Conservation (phyloP, 2,888 invertebrate genomes). For the Melieria crassipennis region DNA sequence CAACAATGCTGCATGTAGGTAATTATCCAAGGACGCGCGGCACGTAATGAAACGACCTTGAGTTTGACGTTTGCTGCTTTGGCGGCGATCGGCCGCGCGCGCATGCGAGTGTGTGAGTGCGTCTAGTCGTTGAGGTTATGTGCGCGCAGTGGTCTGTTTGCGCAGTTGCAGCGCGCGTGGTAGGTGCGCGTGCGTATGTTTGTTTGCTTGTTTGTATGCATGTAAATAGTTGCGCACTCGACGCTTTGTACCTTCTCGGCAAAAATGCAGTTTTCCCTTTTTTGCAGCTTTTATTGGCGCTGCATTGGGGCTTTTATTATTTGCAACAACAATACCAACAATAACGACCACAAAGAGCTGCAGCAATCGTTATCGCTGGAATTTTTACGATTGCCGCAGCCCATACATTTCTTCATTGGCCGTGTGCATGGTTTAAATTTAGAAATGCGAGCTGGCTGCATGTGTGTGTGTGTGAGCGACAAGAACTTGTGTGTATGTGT, state of each 20-base stretch:
- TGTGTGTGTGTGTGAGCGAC: too few relatives aligned
- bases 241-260: neutral
- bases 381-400: constrained; percentile 26
- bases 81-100: neutral
- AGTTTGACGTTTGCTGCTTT: constrained; percentile 45
- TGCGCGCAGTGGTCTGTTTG: neutral
- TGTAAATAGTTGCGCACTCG: neutral
- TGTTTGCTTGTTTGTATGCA: neutral
- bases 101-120: neutral
- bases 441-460: neutral
- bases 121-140: neutral
- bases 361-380: constrained; percentile 27
- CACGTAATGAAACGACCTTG: constrained; percentile 60
- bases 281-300: neutral
- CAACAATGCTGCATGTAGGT: constrained; percentile 48
- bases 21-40: constrained; percentile 60
- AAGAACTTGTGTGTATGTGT: too few relatives aligned
- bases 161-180: constrained; percentile 4
- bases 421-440: too few relatives aligned
- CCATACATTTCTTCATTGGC: too few relatives aligned
- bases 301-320: constrained; percentile 28
- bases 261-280: constrained; percentile 19
- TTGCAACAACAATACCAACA: constrained; percentile 2
- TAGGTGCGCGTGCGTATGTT: neutral
- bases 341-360: too few relatives aligned